These are phyloP conservation scores for Periophthalmodon schlosseri DNA, from an alignment of 2,113 vertebrate species.

Conservation along the genomic window DNA sequence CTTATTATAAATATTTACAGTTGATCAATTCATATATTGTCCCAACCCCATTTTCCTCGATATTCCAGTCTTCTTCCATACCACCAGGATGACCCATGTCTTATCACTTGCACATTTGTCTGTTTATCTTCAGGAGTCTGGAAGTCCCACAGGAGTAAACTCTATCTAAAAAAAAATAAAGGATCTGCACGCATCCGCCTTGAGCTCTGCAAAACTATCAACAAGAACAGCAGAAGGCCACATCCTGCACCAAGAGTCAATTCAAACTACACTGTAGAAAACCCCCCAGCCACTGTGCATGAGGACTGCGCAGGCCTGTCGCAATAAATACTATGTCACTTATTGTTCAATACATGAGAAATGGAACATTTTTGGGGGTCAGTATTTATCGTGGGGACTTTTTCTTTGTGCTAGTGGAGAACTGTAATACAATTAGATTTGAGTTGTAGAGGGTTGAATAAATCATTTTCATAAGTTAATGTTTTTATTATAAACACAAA, in stretches of 20 bases:
- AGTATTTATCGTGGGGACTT: no score
- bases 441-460: no score
- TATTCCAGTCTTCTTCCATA: background rate
- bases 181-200: slow-evolving; percentile 18
- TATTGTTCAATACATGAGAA: no score
- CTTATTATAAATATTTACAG: no score
- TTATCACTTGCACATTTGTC: background rate
- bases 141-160: background rate
- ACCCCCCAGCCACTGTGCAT: slow-evolving; percentile 13
- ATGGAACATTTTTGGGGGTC: no score
- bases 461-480: no score
- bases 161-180: slow-evolving; percentile 33
- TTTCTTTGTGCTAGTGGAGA: no score
- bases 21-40: no score
- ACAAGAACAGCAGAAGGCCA: slow-evolving; percentile 10
- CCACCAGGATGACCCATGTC: background rate
- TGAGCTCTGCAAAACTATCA: slow-evolving; percentile 15
- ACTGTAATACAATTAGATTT: no score
- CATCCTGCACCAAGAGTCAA: background rate
- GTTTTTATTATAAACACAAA: no score
- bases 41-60: background rate
- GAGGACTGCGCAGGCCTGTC: no score
- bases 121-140: background rate
- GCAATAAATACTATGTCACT: no score
- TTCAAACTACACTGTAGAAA: slow-evolving; percentile 36